These are phyloP conservation scores for Agrochola circellaris DNA, from an alignment of 2,888 invertebrate genomes.

Conservation along the genomic window DNA sequence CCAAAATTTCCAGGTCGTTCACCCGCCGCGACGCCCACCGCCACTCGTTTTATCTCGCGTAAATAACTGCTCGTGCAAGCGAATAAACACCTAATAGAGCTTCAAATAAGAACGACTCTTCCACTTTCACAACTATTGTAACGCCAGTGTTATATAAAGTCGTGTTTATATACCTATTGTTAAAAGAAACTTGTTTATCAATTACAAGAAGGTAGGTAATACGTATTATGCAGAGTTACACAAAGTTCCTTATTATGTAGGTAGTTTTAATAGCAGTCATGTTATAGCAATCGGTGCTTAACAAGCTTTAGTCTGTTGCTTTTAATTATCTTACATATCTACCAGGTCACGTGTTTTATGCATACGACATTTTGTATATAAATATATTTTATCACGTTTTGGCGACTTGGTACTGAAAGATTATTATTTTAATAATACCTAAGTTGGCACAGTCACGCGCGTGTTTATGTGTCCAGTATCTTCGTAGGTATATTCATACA, in stretches of 20 bases:
- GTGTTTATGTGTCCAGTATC: neutral
- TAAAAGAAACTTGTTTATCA: conserved; percentile 88
- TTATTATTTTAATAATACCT: conserved; percentile 12
- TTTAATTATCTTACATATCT: conserved; percentile 25
- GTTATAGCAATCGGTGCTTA: conserved; percentile 37
- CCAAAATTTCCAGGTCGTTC: conserved; percentile 90
- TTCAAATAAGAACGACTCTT: conserved; percentile 66
- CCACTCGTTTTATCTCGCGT: conserved; percentile 88
- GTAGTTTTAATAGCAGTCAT: conserved; percentile 38
- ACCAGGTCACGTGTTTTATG: conserved; percentile 32
- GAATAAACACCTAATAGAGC: conserved; percentile 71
- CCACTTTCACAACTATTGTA: conserved; percentile 42
- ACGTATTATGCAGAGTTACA: conserved; percentile 75
- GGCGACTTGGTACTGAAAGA: conserved; percentile 7
- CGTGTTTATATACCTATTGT: conserved; percentile 86
- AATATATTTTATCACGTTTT: conserved; percentile 42
- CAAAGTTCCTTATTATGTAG: conserved; percentile 65
- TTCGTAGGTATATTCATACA: neutral
- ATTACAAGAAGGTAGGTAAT: conserved; percentile 77
- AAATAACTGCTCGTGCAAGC: conserved; percentile 76
- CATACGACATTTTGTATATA: conserved; percentile 14
- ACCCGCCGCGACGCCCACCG: conserved; percentile 87
- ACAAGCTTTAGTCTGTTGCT: conserved; percentile 37
- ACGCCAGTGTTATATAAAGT: conserved; percentile 83
- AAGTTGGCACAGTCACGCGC: conserved; percentile 7